Evolutionary conservation across 2,113 vertebrate genomes (phyloP).

Genomic region (Chloropsis cyanopogon): DNA sequence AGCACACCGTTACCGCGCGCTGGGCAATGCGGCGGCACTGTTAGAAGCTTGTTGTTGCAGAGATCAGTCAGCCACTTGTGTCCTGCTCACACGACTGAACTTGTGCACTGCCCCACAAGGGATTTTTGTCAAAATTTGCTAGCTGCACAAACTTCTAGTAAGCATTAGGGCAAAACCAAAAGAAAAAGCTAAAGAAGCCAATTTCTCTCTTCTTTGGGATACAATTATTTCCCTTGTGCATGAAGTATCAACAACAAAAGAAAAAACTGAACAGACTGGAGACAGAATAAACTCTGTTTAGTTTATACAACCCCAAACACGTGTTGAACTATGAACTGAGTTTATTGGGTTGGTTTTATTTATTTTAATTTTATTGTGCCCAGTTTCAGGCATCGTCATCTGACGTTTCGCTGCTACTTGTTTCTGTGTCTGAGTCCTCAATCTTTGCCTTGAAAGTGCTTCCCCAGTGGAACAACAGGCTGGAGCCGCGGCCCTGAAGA

Average conservation of each 20-base stretch:
- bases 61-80: conserved; percentile 75
- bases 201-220: conserved; percentile 86
- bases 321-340: conserved; percentile 70
- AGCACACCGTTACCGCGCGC: conserved; percentile 75
- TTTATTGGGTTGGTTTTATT: conserved; percentile 73
- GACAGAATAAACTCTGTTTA: conserved; percentile 73
- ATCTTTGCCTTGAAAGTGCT: conserved; percentile 86
- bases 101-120: conserved; percentile 71
- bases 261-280: conserved; percentile 80
- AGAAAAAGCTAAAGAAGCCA: conserved; percentile 79
- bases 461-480: conserved; percentile 94
- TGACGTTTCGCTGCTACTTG: conserved; percentile 95
- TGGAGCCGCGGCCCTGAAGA: conserved; percentile 82
- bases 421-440: conserved; percentile 92
- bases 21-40: conserved; percentile 69
- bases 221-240: conserved; percentile 95
- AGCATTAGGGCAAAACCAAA: conserved; percentile 79
- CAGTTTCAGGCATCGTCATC: conserved; percentile 91
- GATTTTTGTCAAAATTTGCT: conserved; percentile 68
- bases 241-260: conserved; percentile 78
- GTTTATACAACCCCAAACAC: conserved; percentile 74
- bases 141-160: conserved; percentile 86
- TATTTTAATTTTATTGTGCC: conserved; percentile 59
- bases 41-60: conserved; percentile 80
- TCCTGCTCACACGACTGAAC: conserved; percentile 68